Percentiles rank a stretch among this genome's conserved stretches.
Conservation (phyloP, 2,113 vertebrate genomes). For the Cottus gobio region DNA sequence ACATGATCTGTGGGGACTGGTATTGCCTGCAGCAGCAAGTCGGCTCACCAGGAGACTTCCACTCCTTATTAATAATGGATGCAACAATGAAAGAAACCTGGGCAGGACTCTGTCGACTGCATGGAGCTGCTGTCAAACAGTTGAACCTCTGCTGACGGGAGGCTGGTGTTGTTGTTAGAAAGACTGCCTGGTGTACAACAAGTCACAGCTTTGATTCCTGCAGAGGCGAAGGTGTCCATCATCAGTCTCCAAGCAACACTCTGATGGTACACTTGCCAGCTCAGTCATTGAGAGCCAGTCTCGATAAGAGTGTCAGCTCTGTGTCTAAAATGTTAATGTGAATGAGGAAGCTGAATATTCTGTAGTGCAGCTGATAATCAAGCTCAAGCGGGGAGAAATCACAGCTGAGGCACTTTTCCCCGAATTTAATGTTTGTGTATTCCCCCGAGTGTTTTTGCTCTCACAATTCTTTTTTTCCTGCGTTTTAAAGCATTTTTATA, state of each 20-base stretch:
- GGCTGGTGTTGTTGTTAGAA: conserved; percentile 36
- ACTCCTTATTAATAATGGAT: conserved; percentile 64
- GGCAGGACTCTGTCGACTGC: conserved; percentile 28
- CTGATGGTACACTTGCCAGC: conserved; percentile 12
- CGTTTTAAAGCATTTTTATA: not conserved
- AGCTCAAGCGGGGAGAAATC: not conserved
- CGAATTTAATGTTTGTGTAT: not conserved
- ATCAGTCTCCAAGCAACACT: not conserved
- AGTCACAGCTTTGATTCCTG: conserved; percentile 40
- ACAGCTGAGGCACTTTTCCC: not conserved
- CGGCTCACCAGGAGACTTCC: conserved; percentile 50
- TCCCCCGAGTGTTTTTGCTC: not conserved
- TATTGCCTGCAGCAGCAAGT: conserved; percentile 34
- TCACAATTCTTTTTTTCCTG: conserved; percentile 1
- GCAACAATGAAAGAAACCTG: conserved; percentile 55
- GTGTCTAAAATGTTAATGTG: conserved; percentile 47
- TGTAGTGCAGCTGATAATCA: not conserved
- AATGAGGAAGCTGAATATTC: conserved; percentile 9
- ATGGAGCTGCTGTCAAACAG: conserved; percentile 52
- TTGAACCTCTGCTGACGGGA: conserved; percentile 58
- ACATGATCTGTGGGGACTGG: conserved; percentile 44
- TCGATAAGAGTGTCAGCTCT: conserved; percentile 25
- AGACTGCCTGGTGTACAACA: not conserved
- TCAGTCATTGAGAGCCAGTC: not conserved
- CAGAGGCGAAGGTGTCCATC: conserved; percentile 35